Percentiles rank a stretch among this genome's conserved stretches.
Conservation (phyloP, 2,797 vertebrate genomes). For the Ibycter americanus region DNA sequence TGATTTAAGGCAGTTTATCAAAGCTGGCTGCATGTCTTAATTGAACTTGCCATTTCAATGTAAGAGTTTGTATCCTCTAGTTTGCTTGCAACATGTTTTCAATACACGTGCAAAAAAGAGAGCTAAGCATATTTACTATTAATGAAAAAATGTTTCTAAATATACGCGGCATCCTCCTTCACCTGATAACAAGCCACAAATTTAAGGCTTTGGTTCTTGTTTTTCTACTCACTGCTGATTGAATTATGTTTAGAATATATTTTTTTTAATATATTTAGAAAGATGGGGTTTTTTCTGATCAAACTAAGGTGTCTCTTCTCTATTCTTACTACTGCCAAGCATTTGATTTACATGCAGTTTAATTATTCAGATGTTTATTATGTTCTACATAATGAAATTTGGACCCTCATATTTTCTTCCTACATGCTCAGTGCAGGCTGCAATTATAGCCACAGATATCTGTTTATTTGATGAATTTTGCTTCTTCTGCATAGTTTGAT, state of each 20-base stretch:
- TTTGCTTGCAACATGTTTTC: conserved; percentile 20
- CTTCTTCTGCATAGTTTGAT: conserved; percentile 93
- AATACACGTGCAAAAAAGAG: not conserved
- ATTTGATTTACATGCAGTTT: conserved; percentile 86
- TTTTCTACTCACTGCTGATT: conserved; percentile 50
- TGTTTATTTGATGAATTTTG: conserved; percentile 98
- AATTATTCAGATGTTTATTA: conserved; percentile 93
- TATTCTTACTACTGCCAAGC: conserved; percentile 79
- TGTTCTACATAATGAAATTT: conserved; percentile 89
- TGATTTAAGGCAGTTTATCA: conserved; percentile 31
- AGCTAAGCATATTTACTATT: conserved; percentile 44
- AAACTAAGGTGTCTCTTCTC: conserved; percentile 76
- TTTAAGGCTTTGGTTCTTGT: conserved; percentile 31
- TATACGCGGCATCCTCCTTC: not conserved
- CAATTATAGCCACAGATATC: conserved; percentile 95
- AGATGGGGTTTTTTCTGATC: conserved; percentile 66
- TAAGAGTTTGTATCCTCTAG: conserved; percentile 9
- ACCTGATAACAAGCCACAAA: conserved; percentile 57
- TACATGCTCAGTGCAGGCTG: conserved; percentile 82
- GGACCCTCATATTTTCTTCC: conserved; percentile 86
- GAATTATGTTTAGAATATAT: conserved; percentile 52
- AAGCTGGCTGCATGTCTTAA: conserved; percentile 18
- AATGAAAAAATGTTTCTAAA: conserved; percentile 63
- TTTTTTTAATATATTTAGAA: conserved; percentile 66
- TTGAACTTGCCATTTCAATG: conserved; percentile 19